Percentiles rank a stretch among this genome's conserved stretches.
These are phyloP conservation scores for Charina bottae DNA, from an alignment of 2,113 vertebrate genomes.

Conservation along the genomic window DNA sequence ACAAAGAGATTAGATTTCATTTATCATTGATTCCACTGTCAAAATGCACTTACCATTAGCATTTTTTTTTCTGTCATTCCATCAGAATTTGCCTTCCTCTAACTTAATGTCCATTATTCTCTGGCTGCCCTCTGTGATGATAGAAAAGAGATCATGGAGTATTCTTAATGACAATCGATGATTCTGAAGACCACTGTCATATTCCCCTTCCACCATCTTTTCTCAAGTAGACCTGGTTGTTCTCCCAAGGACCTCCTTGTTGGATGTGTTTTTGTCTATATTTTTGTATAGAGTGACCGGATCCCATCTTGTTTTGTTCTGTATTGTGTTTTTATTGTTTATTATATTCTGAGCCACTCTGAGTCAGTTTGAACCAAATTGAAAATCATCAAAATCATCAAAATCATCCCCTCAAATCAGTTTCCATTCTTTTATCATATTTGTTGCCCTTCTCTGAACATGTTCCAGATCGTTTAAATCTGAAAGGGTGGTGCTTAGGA, in stretches of 20 bases:
- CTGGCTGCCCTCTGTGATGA: background rate
- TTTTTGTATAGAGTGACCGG: background rate
- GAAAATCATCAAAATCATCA: too few species aligned
- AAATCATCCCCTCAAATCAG: background rate
- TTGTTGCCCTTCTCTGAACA: too few species aligned
- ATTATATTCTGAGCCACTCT: background rate
- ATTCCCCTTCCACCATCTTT: background rate
- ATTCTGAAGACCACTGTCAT: background rate
- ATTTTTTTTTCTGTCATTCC: background rate
- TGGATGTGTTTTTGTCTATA: background rate
- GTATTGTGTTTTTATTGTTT: background rate
- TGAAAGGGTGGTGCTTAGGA: too few species aligned
- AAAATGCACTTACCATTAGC: background rate
- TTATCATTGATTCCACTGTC: background rate
- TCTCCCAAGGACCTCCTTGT: background rate
- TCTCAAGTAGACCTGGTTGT: background rate
- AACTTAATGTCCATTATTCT: background rate
- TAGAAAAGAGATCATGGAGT: background rate
- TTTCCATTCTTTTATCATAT: too few species aligned
- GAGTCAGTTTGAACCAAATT: background rate
- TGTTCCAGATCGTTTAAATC: too few species aligned
- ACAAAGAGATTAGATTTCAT: background rate
- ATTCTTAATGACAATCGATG: background rate
- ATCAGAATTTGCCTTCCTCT: background rate
- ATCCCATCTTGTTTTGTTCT: background rate